Percentiles rank a stretch among this genome's conserved stretches.
Evolutionary conservation across 2,113 vertebrate genomes (phyloP).

Genomic region (Pantherophis guttatus): DNA sequence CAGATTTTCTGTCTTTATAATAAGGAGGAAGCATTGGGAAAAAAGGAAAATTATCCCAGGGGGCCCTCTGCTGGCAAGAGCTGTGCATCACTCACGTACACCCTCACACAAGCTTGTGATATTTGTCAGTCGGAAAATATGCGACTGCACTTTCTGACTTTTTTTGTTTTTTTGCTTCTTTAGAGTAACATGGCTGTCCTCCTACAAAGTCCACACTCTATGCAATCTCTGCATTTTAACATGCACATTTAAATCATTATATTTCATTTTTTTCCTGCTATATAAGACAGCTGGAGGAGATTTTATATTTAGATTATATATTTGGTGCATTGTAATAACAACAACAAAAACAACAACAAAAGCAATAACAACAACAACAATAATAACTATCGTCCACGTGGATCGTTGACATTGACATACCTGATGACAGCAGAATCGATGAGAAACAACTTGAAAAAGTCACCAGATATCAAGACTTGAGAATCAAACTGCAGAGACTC

Average conservation of each 20-base stretch:
- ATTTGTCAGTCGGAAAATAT: not conserved
- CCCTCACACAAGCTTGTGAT: not conserved
- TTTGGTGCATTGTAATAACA: too few relatives aligned
- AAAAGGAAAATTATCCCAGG: not conserved
- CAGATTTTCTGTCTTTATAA: not conserved
- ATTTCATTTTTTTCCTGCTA: not conserved
- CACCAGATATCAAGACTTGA: too few relatives aligned
- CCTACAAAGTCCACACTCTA: not conserved
- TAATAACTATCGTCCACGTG: too few relatives aligned
- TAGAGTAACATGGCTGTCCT: not conserved
- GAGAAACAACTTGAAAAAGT: too few relatives aligned
- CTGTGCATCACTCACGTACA: not conserved
- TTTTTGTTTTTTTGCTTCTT: not conserved
- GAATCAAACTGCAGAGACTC: too few relatives aligned
- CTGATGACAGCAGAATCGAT: too few relatives aligned
- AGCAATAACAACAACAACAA: too few relatives aligned
- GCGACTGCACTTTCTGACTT: not conserved
- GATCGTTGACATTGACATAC: too few relatives aligned
- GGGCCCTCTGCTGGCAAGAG: constrained; percentile 15
- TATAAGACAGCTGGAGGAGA: not conserved
- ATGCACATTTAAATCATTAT: not conserved
- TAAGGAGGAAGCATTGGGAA: not conserved
- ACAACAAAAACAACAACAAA: too few relatives aligned
- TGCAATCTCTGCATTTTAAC: not conserved
- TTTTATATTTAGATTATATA: not conserved